Conservation (phyloP, 1,140 invertebrate species). For the Ips nitidus region DNA sequence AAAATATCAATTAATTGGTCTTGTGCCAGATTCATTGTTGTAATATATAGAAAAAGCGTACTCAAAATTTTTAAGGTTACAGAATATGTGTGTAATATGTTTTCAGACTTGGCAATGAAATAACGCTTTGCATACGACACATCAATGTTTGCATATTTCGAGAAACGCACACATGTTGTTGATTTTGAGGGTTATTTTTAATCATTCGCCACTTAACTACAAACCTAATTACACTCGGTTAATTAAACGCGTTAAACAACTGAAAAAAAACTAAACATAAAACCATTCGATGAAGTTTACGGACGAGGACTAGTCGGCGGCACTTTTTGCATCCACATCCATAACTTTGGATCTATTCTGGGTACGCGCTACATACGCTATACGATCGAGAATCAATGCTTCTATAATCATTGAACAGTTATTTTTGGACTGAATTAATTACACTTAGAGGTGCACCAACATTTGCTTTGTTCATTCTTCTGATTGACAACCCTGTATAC, state of each 20-base stretch:
- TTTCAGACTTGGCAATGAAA: conserved; percentile 1
- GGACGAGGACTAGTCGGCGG: conserved; percentile 35
- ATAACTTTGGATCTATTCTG: conserved; percentile 34
- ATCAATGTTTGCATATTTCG: conserved; percentile 1
- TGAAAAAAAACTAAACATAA: conserved; percentile 35
- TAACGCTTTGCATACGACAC: not conserved
- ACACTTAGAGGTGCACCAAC: too few species aligned
- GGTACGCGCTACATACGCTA: conserved; percentile 14
- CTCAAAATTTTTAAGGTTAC: too few species aligned
- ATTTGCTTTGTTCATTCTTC: too few species aligned
- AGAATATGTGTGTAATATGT: not conserved
- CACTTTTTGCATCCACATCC: conserved; percentile 28
- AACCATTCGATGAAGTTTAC: conserved; percentile 34
- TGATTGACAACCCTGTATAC: too few species aligned
- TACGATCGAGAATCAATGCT: conserved; percentile 24
- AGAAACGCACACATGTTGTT: not conserved
- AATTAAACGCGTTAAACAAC: conserved; percentile 33
- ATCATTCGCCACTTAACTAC: conserved; percentile 8
- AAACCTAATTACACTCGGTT: conserved; percentile 32
- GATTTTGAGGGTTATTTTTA: not conserved
- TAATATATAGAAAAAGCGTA: too few species aligned
- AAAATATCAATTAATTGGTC: conserved; percentile 52
- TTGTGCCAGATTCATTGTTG: conserved; percentile 31
- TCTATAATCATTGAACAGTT: too few species aligned
- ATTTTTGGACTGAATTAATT: too few species aligned